Evolutionary conservation across 92 coral and sea anemone genomes (phyloP), one percentile per base, ranked within the genome.

Genomic region (Desmophyllum pertusum): DNA sequence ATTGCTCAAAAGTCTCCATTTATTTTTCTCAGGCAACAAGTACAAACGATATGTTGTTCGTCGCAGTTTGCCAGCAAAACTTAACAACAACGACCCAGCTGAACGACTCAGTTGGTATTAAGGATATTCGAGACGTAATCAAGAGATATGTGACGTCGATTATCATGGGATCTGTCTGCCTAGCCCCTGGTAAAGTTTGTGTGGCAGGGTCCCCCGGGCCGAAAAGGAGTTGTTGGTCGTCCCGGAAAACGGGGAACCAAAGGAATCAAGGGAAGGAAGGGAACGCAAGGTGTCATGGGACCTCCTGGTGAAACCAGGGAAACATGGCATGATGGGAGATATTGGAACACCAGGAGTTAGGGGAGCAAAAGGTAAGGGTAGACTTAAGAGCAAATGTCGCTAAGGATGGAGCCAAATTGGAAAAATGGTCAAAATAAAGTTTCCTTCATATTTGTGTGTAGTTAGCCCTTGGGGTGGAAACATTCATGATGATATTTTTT

Each of bases 221-320:
- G 25, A 36, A 18, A n/a, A 37, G 73, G 73, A 36, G 73, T 14
- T 17, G 46, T 6, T 14, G 84, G 84, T 2, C 76, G 68, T 31
- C 85, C 27, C 0, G 85, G 84, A 0, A 61, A 51, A 40, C 29
- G 55, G 1, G 80, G 80, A 18, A 71, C 51, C 1, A 78, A 43
- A 78, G 83, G 83, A 53, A 4, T 35, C 2, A 23, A n/a, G 36
- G 83, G 83, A 23, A 38, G 33, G 17, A 69, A 48, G 29, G 74
- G 83, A 33, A 79, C 36, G 37, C 70, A 7, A 45, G 85, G 85
- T 33, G 15, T 61, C 30, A 33, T 33, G 62, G 85, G 85, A 69
- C 76, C 65, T 27, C 33, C 64, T 30, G 85, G 85, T 19, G 74
- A 35, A n/a, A 68, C 43, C 43, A 11, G 85, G 85, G 7, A 69